phyloP scores from a whole-genome alignment of 2,113 vertebrate species.

The Cyprinus carpio region DNA sequence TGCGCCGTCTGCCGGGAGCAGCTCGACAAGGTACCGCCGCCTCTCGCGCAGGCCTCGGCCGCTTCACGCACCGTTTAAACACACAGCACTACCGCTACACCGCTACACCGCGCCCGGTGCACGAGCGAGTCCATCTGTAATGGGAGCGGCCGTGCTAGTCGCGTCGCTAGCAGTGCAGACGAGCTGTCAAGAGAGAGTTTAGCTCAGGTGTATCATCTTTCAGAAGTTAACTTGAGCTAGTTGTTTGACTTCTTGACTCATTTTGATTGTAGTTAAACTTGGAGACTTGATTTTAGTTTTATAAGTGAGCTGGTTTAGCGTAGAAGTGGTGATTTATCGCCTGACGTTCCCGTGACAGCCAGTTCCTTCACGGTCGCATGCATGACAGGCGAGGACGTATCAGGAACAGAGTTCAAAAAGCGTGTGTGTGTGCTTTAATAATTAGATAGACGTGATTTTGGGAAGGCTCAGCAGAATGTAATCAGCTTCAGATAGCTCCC shows the following conservation, averaged over 20 bases:
- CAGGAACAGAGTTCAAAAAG: not conserved
- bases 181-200: not conserved
- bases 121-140: too few relatives aligned
- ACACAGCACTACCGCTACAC: too few relatives aligned
- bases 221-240: not conserved
- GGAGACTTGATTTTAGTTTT: not conserved
- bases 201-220: not conserved
- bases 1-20: conserved; percentile 98
- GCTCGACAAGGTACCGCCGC: conserved; percentile 85
- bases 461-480: not conserved
- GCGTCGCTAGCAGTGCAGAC: not conserved
- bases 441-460: not conserved
- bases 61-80: too few relatives aligned
- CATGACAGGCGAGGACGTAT: not conserved
- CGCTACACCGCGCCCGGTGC: too few relatives aligned
- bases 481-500: not conserved
- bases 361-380: not conserved
- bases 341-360: not conserved
- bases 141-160: not conserved
- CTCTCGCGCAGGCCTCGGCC: conserved; percentile 18
- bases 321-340: not conserved
- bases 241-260: too few relatives aligned
- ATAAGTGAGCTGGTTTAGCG: not conserved
- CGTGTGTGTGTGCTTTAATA: too few relatives aligned
- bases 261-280: not conserved